These are phyloP conservation scores for Drosophila flavopinicola DNA, from an alignment of 2,888 invertebrate genomes.

Conservation along the genomic window DNA sequence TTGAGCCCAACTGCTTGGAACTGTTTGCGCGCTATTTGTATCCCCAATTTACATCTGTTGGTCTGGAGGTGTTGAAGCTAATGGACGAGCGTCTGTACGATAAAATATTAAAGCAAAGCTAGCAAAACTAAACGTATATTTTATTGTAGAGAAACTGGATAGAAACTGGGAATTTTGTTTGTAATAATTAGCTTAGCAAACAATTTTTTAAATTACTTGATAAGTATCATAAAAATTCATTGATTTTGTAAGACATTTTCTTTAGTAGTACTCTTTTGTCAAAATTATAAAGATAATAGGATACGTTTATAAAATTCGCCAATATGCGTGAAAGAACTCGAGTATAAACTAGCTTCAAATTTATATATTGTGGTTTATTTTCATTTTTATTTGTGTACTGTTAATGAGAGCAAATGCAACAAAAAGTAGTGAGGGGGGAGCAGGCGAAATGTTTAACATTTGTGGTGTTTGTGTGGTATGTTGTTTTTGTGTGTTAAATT, in stretches of 20 bases:
- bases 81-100: conserved; percentile 86
- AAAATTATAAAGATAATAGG: too few relatives aligned
- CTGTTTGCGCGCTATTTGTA: conserved; percentile 96
- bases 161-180: too few relatives aligned
- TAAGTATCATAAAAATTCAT: too few relatives aligned
- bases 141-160: too few relatives aligned
- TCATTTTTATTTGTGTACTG: conserved; percentile 75
- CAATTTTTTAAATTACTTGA: too few relatives aligned
- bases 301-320: too few relatives aligned
- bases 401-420: conserved; percentile 78
- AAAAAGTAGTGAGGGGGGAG: conserved; percentile 42
- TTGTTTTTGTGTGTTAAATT: conserved; percentile 69
- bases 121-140: not conserved
- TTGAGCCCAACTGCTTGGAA: conserved; percentile 89
- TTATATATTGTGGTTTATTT: conserved; percentile 36
- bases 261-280: too few relatives aligned
- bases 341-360: not conserved
- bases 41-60: conserved; percentile 93
- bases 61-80: conserved; percentile 93
- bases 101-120: conserved; percentile 4
- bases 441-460: conserved; percentile 74
- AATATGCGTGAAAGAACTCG: too few relatives aligned
- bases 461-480: conserved; percentile 38
- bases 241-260: too few relatives aligned
- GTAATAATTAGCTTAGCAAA: too few relatives aligned